phyloP scores from a whole-genome alignment of 2,888 invertebrate genomes.

The Drosophila mimica region DNA sequence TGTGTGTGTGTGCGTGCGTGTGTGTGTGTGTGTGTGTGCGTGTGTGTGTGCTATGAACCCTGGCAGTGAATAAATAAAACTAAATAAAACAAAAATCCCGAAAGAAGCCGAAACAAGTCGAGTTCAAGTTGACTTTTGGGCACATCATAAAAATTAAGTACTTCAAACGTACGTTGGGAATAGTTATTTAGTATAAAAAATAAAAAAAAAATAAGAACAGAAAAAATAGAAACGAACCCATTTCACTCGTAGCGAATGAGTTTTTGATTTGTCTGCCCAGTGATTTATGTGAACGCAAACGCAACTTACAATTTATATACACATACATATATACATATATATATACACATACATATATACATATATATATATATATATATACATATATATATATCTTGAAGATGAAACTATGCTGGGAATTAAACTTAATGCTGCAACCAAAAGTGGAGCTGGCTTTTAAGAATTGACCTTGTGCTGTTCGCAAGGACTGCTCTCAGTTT shows the following conservation, averaged over 20 bases:
- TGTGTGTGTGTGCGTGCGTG: not conserved
- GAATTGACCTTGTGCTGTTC: conserved; percentile 62
- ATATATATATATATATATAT: not conserved
- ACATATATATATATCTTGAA: not conserved
- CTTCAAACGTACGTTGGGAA: conserved; percentile 28
- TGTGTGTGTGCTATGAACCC: not conserved
- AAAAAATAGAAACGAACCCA: not conserved
- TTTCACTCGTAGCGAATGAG: conserved; percentile 28
- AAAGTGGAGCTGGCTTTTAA: conserved; percentile 11
- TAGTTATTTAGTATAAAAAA: conserved; percentile 8
- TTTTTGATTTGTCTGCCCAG: conserved; percentile 52
- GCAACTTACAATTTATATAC: conserved; percentile 25
- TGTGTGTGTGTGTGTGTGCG: not conserved
- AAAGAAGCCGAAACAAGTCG: conserved; percentile 29
- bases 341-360: not conserved
- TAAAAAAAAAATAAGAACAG: not conserved
- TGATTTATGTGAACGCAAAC: conserved; percentile 50
- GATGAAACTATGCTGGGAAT: conserved; percentile 5
- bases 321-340: not conserved
- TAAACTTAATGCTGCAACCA: conserved; percentile 21
- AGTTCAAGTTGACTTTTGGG: conserved; percentile 33
- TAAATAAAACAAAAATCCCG: conserved; percentile 16
- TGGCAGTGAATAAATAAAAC: conserved; percentile 26
- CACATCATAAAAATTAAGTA: conserved; percentile 64
- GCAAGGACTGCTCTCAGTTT: conserved; percentile 48